A percentile compares a stretch with the other conserved stretches of the same genome.
These are phyloP conservation scores for Crotalus tigris DNA, from an alignment of 2,113 vertebrate genomes.

Conservation along the genomic window DNA sequence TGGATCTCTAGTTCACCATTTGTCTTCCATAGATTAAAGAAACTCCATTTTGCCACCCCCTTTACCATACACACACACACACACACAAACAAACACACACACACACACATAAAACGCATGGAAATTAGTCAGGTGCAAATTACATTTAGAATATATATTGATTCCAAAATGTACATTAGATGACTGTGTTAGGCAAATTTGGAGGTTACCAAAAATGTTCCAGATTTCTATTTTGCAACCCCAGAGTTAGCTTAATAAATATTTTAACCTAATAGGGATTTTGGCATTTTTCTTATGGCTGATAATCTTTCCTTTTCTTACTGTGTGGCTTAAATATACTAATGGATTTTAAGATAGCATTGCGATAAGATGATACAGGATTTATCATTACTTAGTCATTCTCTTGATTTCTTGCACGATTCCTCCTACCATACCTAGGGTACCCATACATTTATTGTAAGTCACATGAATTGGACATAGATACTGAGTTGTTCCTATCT, in stretches of 20 bases:
- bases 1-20: not conserved
- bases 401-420: too few species aligned
- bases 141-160: not conserved
- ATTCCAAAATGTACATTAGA: not conserved
- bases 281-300: not conserved
- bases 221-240: not conserved
- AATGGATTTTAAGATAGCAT: not conserved
- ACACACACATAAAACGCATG: not conserved
- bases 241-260: not conserved
- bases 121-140: not conserved
- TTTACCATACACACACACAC: not conserved
- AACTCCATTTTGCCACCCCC: not conserved
- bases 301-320: not conserved
- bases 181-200: not conserved
- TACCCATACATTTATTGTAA: not conserved
- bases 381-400: not conserved
- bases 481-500: not conserved
- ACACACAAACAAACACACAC: too few species aligned
- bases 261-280: not conserved
- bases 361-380: not conserved
- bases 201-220: not conserved
- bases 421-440: too few species aligned
- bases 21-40: not conserved
- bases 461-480: not conserved
- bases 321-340: not conserved